Evolutionary conservation across 2,113 vertebrate species (phyloP).

Genomic region (Sebastes fasciatus): DNA sequence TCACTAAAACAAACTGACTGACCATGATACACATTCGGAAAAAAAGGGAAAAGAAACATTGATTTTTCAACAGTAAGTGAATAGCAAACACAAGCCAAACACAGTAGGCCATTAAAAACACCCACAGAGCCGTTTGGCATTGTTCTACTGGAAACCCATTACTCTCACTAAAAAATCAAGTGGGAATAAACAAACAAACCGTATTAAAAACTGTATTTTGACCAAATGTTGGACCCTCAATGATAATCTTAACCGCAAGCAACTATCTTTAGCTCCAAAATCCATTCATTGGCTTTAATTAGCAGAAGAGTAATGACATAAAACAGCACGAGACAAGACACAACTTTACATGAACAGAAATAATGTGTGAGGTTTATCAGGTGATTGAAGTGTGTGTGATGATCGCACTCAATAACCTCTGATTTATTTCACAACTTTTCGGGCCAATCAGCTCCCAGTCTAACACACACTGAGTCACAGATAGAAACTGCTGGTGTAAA

Average conservation of each 20-base stretch:
- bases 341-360: background rate
- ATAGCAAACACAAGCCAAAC: slow-evolving; percentile 57
- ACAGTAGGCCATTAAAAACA: slow-evolving; percentile 68
- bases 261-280: slow-evolving; percentile 13
- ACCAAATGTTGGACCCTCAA: slow-evolving; percentile 20
- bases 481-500: slow-evolving; percentile 4
- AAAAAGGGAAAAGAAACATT: slow-evolving; percentile 41
- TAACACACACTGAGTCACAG: background rate
- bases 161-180: slow-evolving; percentile 45
- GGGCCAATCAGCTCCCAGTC: slow-evolving; percentile 6
- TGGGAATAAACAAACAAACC: slow-evolving; percentile 58
- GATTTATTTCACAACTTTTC: slow-evolving; percentile 7
- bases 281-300: background rate
- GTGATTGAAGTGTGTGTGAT: background rate
- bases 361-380: background rate
- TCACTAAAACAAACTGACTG: slow-evolving; percentile 35
- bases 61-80: slow-evolving; percentile 53
- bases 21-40: slow-evolving; percentile 20
- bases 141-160: slow-evolving; percentile 58
- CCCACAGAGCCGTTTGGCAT: slow-evolving; percentile 67
- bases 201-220: slow-evolving; percentile 46
- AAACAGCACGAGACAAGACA: background rate
- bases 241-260: slow-evolving; percentile 7
- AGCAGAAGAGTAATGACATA: background rate
- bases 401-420: slow-evolving; percentile 2